Evolutionary conservation across 2,797 vertebrate species (phyloP).

Genomic region (Dryobates pubescens): DNA sequence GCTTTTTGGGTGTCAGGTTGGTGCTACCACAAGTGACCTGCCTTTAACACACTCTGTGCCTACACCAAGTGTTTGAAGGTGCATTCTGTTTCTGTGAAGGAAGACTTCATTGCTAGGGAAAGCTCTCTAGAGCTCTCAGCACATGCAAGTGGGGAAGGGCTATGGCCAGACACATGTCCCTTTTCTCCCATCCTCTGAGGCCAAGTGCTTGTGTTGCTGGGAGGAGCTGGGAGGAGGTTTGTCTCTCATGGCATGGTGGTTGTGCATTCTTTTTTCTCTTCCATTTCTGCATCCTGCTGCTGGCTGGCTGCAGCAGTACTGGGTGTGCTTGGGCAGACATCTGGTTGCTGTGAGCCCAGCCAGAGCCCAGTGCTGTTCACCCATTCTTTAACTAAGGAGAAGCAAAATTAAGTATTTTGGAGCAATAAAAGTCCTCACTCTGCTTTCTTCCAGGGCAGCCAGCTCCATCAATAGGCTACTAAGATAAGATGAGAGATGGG

Average conservation of each 20-base stretch:
- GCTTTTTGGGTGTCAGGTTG: not conserved
- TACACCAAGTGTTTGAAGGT: not conserved
- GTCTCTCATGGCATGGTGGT: not conserved
- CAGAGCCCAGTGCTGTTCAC: not conserved
- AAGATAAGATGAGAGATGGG: not conserved
- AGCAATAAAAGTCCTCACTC: not conserved
- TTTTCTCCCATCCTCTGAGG: not conserved
- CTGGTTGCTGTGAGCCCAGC: not conserved
- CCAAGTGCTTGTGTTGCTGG: not conserved
- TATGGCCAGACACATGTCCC: not conserved
- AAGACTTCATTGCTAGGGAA: not conserved
- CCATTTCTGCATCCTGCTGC: accelerated
- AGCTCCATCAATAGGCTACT: not conserved
- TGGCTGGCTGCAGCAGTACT: not conserved
- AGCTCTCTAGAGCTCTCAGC: not conserved
- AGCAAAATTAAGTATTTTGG: not conserved
- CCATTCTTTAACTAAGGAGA: not conserved
- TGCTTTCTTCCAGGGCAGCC: not conserved
- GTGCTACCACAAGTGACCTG: not conserved
- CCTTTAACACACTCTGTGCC: not conserved
- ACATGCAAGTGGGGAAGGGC: not conserved
- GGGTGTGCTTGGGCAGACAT: not conserved
- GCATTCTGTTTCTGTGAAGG: not conserved
- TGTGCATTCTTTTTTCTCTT: not conserved
- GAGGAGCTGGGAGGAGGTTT: not conserved